Evolutionary conservation across 2,113 vertebrate genomes (phyloP), one percentile per base, ranked within the genome.

Genomic region (Dromas ardeola): DNA sequence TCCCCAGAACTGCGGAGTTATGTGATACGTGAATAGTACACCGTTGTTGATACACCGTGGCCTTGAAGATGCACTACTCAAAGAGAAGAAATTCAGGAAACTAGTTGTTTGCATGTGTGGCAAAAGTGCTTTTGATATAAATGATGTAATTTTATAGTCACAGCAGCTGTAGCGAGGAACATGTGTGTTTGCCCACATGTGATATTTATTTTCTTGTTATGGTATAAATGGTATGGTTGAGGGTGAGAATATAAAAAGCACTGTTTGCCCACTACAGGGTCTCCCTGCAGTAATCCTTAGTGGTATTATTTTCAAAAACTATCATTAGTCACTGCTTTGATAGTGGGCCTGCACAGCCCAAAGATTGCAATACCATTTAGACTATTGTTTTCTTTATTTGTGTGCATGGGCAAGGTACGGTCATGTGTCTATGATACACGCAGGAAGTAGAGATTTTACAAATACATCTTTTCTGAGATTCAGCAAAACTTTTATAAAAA

Each of bases 41-140:
- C 91, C 96, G 93, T 91, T 97, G 88, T 97, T 96, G 92, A 96
- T 97, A 98, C 97, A 97, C 97, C 95, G 95, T 97, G 98, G 97
- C 98, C 98, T 98, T 98, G 98, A 97, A 95, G 97, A 98, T 96
- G 98, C 97, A 97, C 96, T 98, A 94, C 82, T 97, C 96, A 94
- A 91, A 56, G n/a, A 98, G 98, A 98, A 98, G 96, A 98, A 97
- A 97, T 97, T 92, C 97, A 98, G 96, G 97, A 97, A 94, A 94
- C 81, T 91, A 92, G 96, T 95, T 98, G 98, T 96, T 92, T 97
- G 97, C 97, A 96, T 97, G 96, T 97, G 71, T 96, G 96, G 93
- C 90, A 95, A 76, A 98, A 98, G 95, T 95, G 96, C 95, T 97
- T 97, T 95, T 98, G 97, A 95, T 95, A 97, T 95, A 95, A 89